Base-by-base conservation (phyloP, 2,888 invertebrate genomes). In the Tipula lateralis region DNA sequence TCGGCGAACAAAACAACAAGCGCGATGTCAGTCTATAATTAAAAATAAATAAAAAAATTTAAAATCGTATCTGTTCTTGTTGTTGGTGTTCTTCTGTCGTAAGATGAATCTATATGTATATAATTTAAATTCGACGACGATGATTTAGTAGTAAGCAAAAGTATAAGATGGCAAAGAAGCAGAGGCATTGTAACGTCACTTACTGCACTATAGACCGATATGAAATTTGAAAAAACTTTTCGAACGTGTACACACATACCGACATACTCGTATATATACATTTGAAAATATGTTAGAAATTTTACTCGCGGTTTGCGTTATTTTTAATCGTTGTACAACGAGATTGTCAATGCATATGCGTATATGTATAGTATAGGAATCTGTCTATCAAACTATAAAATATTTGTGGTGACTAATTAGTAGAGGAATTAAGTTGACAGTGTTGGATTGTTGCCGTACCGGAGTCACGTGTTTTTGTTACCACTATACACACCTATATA, bases 11-110 rank as follows among this genome's bases (percentile, higher is more conserved):
- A 24, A 66, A 66, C 44, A 44, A 44, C 66, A 66, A 82, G 82
- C 82, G 82, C 82, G 32, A 82, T 82, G 81, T 82, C 82, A 82
- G 82, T 82, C 82, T 82, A 82, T 30, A 82, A 82, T 82, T 82
- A 82, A 82, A n/a, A 66, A 66, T 24, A 24, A 24, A 66, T 16
- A 50, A 50, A 50, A 16, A 34, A 34, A 34, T 44, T 44, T 44
- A 13, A 44, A 50, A 19, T 50, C 50, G 50, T 50, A 50, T 50
- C 50, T 50, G 50, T 19, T 50, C 19, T 50, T 66, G 24, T 66
- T 50, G 50, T 19, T 50, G 50, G 16, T 66, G 24, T 66, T 66
- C 24, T 24, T 66, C 66, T 66, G 66, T 66, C 66, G 66, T 66
- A 66, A 50, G 50, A 50, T 50, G 50, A 19, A 50, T n/a, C n/a